A percentile compares a stretch with the other conserved stretches of the same genome.
phyloP scores from a whole-genome alignment of 2,888 invertebrate species.

The Ectemnius cavifrons region DNA sequence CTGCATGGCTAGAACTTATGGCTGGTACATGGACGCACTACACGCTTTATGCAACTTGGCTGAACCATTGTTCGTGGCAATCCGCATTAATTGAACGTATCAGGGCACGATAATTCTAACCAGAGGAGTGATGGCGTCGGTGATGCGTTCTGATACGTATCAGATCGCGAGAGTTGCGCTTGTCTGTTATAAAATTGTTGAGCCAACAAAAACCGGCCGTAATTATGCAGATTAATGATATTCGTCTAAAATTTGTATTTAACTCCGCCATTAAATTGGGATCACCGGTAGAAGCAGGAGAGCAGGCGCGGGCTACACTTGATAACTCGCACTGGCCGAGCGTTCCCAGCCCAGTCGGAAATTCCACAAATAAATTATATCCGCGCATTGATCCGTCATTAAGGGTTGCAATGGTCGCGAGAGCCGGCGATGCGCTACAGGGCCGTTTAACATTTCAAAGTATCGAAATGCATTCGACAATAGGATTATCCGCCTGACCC shows the following conservation, averaged over 20 bases:
- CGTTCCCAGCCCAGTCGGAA: constrained; percentile 28
- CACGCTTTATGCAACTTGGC: no score
- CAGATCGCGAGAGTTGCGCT: no score
- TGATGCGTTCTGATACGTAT: no score
- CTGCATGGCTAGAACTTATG: no score
- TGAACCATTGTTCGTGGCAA: no score
- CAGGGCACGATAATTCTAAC: no score
- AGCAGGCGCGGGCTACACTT: constrained; percentile 7
- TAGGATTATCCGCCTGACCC: constrained; percentile 42
- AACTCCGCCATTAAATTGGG: not conserved
- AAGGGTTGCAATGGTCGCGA: constrained; percentile 25
- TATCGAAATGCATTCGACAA: constrained; percentile 47
- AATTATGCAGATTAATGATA: no score
- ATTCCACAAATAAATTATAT: constrained; percentile 51
- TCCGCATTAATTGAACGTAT: no score
- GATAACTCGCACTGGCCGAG: constrained; percentile 12
- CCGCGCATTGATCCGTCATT: constrained; percentile 54
- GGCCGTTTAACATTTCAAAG: constrained; percentile 47
- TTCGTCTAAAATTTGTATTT: not conserved
- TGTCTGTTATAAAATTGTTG: no score
- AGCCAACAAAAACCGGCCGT: no score
- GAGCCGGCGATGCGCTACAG: not conserved
- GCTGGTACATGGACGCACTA: no score
- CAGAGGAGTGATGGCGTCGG: no score
- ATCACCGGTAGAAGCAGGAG: constrained; percentile 7